Percentiles rank a stretch among this genome's conserved stretches.
phyloP scores from a whole-genome alignment of 2,113 vertebrate species.

The Phrynosoma platyrhinos region DNA sequence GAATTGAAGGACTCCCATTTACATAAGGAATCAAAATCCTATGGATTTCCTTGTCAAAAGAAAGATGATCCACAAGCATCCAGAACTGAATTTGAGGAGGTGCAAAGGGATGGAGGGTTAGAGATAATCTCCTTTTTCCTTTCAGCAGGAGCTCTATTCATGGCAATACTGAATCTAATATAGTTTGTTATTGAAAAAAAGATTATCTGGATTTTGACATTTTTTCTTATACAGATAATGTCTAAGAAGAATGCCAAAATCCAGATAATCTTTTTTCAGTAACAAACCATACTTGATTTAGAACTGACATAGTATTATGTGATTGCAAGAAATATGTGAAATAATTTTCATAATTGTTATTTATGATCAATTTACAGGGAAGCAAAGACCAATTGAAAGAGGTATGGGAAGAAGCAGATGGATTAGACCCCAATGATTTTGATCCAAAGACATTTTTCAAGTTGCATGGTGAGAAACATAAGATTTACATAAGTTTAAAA shows the following conservation, averaged over 20 bases:
- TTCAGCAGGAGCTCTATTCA: neutral
- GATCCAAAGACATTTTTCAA: conserved; percentile 98
- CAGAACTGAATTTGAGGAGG: neutral
- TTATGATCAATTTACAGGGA: conserved; percentile 81
- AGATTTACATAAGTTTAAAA: conserved; percentile 62
- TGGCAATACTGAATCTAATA: neutral
- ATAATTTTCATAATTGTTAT: conserved; percentile 52
- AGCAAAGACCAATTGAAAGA: conserved; percentile 98
- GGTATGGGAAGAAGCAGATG: conserved; percentile 97
- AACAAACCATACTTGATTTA: too few relatives aligned
- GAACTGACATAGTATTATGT: conserved; percentile 19
- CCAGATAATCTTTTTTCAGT: too few relatives aligned
- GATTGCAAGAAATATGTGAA: conserved; percentile 6
- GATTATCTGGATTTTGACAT: conserved; percentile 9
- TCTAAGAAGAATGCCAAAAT: too few relatives aligned
- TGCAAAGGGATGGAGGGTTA: neutral
- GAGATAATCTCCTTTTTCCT: neutral
- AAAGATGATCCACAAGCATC: neutral
- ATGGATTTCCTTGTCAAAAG: too few relatives aligned
- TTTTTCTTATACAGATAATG: conserved; percentile 15
- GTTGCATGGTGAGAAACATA: conserved; percentile 88
- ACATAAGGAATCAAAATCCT: too few relatives aligned
- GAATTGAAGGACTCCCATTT: neutral
- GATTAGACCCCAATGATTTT: conserved; percentile 96
- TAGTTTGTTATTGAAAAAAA: neutral